Evolutionary conservation across 1,140 invertebrate genomes (phyloP).

Genomic region (Agrilus planipennis): DNA sequence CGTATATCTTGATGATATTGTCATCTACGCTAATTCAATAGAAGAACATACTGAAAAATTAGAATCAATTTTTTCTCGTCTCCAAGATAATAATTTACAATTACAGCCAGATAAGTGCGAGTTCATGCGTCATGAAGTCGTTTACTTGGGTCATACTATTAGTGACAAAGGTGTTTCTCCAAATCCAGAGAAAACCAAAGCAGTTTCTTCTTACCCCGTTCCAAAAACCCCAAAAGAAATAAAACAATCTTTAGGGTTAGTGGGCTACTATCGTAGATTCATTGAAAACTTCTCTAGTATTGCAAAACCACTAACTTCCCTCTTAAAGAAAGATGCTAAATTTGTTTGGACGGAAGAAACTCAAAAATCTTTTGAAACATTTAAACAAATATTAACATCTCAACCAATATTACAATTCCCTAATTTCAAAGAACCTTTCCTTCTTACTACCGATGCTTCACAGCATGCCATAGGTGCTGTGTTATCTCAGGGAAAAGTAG

Average conservation of each 20-base stretch:
- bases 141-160: conserved; percentile 28
- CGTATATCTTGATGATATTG: conserved; percentile 27
- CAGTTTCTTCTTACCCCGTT: conserved; percentile 29
- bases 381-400: background rate
- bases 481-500: conserved; percentile 23
- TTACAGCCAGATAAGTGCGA: conserved; percentile 33
- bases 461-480: conserved; percentile 32
- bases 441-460: conserved; percentile 30
- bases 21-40: conserved; percentile 14
- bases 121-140: conserved; percentile 26
- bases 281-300: conserved; percentile 28
- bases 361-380: conserved; percentile 22
- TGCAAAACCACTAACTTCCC: conserved; percentile 27
- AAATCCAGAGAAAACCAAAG: conserved; percentile 32
- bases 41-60: conserved; percentile 24
- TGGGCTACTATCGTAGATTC: conserved; percentile 34
- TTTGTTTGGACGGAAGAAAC: conserved; percentile 21
- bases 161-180: conserved; percentile 31
- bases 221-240: conserved; percentile 28
- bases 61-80: conserved; percentile 20
- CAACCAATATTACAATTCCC: conserved; percentile 16
- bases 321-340: conserved; percentile 27
- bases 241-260: conserved; percentile 33
- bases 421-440: conserved; percentile 27
- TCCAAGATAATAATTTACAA: conserved; percentile 26